Percentiles rank a stretch among this genome's conserved stretches.
phyloP scores from a whole-genome alignment of 2,797 vertebrate species.

The Sebastes ruberrimus region DNA sequence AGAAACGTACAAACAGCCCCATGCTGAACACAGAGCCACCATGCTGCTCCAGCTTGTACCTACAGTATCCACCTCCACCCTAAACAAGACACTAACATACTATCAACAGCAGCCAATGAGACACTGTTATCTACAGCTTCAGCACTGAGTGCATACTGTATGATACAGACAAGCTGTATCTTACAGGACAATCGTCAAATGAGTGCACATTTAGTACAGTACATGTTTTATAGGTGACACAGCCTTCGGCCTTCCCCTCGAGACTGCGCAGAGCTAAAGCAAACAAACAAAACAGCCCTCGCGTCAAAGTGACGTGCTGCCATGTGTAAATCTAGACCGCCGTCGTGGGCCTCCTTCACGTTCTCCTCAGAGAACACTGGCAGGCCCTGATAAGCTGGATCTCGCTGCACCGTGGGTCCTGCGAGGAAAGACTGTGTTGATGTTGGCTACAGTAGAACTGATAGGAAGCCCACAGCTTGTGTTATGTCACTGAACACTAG shows the following conservation, averaged over 20 bases:
- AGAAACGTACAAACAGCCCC: constrained; percentile 19
- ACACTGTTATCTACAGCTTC: constrained; percentile 29
- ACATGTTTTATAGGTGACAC: constrained; percentile 32
- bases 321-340: constrained; percentile 36
- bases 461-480: constrained; percentile 55
- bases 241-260: background rate
- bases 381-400: constrained; percentile 56
- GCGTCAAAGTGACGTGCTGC: constrained; percentile 44
- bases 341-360: constrained; percentile 30
- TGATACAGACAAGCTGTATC: constrained; percentile 42
- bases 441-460: constrained; percentile 52
- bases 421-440: constrained; percentile 51
- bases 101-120: constrained; percentile 43
- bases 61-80: constrained; percentile 34
- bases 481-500: constrained; percentile 60
- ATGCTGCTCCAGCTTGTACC: constrained; percentile 26
- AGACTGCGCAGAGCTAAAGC: background rate
- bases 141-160: background rate
- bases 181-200: constrained; percentile 1
- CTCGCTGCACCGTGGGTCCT: constrained; percentile 8
- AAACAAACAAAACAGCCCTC: constrained; percentile 46
- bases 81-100: constrained; percentile 19
- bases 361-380: constrained; percentile 44
- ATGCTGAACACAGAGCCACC: constrained; percentile 5
- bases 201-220: constrained; percentile 27